Base-by-base conservation (phyloP, 2,888 invertebrate genomes). In the Tetheella fluctuosa region DNA sequence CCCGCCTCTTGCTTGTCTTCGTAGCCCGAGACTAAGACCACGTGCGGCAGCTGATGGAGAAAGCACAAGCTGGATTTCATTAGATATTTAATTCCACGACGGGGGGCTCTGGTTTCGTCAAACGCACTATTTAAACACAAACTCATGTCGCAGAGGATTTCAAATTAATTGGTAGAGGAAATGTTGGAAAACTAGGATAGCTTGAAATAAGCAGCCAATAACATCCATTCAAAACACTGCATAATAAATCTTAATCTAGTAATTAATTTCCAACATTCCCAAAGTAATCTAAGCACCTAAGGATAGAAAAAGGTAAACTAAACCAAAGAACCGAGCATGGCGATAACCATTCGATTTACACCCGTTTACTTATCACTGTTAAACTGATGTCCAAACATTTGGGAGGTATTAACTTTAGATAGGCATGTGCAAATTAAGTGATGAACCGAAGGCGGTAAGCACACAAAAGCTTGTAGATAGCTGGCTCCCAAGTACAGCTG, bases 31-130 rank as follows among this genome's bases (percentile, higher is more conserved):
- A 52, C 71, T 60, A 30, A 55, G 56, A 86, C 74, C 68, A 82
- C 76, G 71, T 82, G 84, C 65, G 67, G 83, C 86, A 85, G 81
- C 92, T 91, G 91, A 89, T 90, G 89, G 88, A 90, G 76, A 91
- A 92, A 91, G 89, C 80, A 91, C 87, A 91, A 85, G 86, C 91
- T 91, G 88, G 89, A 81, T 88, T 90, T 90, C 89, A 91, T 89
- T 89, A 89, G 89, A 86, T 85, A 86, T 81, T 85, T 87, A 76
- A 80, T 80, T 70, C 63, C 81, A 81, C 81, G 81, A 61, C 80
- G 80, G 69, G 74, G 81, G 88, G 85, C 86, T 87, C 87, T 86
- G 85, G 88, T 90, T 90, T 91, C 91, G 91, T 91, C 91, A 83
- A 92, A 92, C 92, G 92, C 92, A 92, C 91, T 88, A 80, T 68